Conservation (phyloP, 1,140 invertebrate genomes). For the Aphaenogaster ashmeadi region DNA sequence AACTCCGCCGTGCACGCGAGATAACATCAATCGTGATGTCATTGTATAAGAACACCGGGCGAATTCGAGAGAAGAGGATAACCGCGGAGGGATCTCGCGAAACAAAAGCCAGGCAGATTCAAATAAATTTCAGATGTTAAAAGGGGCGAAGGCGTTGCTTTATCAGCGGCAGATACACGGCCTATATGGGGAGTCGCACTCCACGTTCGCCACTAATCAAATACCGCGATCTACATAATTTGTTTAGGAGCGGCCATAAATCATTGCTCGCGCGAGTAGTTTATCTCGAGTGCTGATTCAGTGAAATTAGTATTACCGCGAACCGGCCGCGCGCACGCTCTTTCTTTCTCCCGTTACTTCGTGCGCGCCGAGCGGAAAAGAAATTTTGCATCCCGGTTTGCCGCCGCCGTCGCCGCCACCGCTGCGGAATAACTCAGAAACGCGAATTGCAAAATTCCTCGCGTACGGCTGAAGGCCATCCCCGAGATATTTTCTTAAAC, state of each 20-base stretch:
- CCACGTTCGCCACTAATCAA: constrained; percentile 66
- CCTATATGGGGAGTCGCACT: neutral
- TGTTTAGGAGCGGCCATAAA: constrained; percentile 72
- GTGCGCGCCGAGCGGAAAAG: neutral
- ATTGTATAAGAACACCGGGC: neutral
- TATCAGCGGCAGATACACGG: constrained; percentile 37
- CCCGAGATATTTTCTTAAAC: constrained; percentile 38
- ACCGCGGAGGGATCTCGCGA: neutral
- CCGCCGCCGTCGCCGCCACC: no score
- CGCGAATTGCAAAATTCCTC: neutral
- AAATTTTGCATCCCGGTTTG: constrained; percentile 22
- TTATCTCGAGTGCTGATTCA: constrained; percentile 72
- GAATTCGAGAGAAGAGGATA: neutral
- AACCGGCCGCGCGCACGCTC: constrained; percentile 17
- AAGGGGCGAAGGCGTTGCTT: constrained; percentile 7
- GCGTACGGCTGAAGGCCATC: constrained; percentile 1
- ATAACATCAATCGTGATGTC: neutral
- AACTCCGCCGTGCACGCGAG: neutral
- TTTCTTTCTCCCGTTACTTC: constrained; percentile 41
- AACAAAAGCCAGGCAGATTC: neutral
- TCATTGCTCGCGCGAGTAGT: constrained; percentile 60
- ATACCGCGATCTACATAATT: constrained; percentile 75
- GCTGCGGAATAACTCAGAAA: constrained; percentile 17
- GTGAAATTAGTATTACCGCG: constrained; percentile 65
- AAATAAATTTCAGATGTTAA: constrained; percentile 12